Percentiles rank a stretch among this genome's conserved stretches.
These are phyloP conservation scores for Diachasma alloeum DNA, from an alignment of 1,140 invertebrate genomes.

Conservation along the genomic window DNA sequence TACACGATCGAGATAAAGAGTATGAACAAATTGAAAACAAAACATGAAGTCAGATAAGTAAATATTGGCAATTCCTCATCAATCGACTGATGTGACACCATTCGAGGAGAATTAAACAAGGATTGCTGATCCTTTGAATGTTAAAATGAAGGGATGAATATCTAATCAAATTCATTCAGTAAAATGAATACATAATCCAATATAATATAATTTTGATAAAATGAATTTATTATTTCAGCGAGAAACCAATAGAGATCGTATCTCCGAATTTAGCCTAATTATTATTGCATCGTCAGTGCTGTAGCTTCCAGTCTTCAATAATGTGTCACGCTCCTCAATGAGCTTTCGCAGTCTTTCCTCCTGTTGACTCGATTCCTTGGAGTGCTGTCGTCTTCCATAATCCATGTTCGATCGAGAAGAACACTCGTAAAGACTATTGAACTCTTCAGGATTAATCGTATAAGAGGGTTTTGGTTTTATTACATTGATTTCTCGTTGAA, in stretches of 20 bases:
- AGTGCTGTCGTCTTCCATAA: constrained; percentile 20
- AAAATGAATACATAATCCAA: too few relatives aligned
- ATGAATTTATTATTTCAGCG: constrained; percentile 29
- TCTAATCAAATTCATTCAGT: too few relatives aligned
- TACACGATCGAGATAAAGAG: too few relatives aligned
- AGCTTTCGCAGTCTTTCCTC: constrained; percentile 47
- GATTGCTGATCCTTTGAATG: too few relatives aligned
- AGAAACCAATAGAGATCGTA: constrained; percentile 45
- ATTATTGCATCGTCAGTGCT: constrained; percentile 59
- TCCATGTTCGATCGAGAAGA: constrained; percentile 36
- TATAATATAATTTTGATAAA: too few relatives aligned
- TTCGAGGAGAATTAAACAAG: too few relatives aligned
- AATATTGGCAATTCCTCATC: too few relatives aligned
- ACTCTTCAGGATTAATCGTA: constrained; percentile 33
- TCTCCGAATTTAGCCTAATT: constrained; percentile 52
- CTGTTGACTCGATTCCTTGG: constrained; percentile 36
- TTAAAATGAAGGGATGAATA: too few relatives aligned
- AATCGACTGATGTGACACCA: too few relatives aligned
- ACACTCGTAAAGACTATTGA: constrained; percentile 30
- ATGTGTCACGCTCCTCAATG: constrained; percentile 49
- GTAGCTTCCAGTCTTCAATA: constrained; percentile 56
- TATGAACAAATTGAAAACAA: too few relatives aligned
- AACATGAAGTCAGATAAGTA: too few relatives aligned
- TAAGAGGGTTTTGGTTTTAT: constrained; percentile 47
- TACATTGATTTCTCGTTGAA: constrained; percentile 54